Evolutionary conservation across 2,888 invertebrate genomes (phyloP).

Genomic region (Pseudococcus jackbeardsleyi): DNA sequence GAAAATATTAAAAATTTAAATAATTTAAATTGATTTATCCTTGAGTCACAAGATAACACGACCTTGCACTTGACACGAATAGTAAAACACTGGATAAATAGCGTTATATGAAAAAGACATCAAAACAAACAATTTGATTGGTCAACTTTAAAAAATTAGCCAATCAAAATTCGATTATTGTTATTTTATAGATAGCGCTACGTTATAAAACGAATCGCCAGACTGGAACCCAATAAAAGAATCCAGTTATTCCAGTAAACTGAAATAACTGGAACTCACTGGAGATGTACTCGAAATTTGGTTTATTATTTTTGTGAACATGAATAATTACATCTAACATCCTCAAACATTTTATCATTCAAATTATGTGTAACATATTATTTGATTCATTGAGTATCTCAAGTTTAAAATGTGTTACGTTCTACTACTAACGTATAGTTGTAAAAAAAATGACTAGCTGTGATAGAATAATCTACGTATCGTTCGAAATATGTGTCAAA

Average conservation of each 20-base stretch:
- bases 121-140: slow-evolving; percentile 12
- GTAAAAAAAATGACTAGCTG: not conserved
- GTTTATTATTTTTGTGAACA: too few species aligned
- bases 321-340: too few species aligned
- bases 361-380: not conserved
- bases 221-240: not conserved
- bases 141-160: not conserved
- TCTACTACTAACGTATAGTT: not conserved
- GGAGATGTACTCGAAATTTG: too few species aligned
- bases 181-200: not conserved
- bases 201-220: not conserved
- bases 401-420: not conserved
- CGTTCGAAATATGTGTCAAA: slow-evolving; percentile 23
- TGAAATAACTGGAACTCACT: too few species aligned
- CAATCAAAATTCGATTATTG: not conserved
- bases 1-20: too few species aligned
- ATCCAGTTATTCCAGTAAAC: not conserved
- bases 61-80: slow-evolving; percentile 25
- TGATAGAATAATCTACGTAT: slow-evolving; percentile 1
- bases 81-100: too few species aligned
- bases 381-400: not conserved
- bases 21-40: too few species aligned
- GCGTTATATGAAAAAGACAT: not conserved
- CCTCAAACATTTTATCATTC: not conserved
- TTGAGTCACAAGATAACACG: too few species aligned